These are phyloP conservation scores for Cryptus armator DNA, from an alignment of 2,888 invertebrate genomes.

Conservation along the genomic window DNA sequence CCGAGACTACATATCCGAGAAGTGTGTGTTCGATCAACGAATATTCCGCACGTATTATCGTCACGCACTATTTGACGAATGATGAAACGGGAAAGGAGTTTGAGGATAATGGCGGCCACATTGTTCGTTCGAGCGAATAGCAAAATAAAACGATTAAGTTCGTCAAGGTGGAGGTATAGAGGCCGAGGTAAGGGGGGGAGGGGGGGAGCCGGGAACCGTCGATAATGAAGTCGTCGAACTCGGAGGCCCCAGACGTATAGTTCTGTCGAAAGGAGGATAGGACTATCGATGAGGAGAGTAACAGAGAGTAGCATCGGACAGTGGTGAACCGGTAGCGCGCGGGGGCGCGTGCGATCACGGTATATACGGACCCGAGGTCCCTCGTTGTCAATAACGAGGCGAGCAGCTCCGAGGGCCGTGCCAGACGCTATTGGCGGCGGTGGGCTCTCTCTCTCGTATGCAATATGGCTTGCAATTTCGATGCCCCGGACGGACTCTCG, in stretches of 20 bases:
- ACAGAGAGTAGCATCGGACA: slow-evolving; percentile 24
- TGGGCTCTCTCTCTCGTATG: slow-evolving; percentile 74
- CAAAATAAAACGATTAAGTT: slow-evolving; percentile 62
- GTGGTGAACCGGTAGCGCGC: slow-evolving; percentile 35
- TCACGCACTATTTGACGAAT: slow-evolving; percentile 54
- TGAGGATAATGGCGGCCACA: slow-evolving; percentile 42
- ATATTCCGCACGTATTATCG: slow-evolving; percentile 11
- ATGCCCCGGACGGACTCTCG: slow-evolving; percentile 77
- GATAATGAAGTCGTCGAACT: slow-evolving; percentile 68
- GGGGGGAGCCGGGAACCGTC: slow-evolving; percentile 37
- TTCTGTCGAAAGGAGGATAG: slow-evolving; percentile 51
- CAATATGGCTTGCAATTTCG: slow-evolving; percentile 82
- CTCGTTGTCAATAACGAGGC: slow-evolving; percentile 70
- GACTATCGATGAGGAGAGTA: slow-evolving; percentile 50
- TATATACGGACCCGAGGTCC: slow-evolving; percentile 60
- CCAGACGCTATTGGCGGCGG: slow-evolving; percentile 70
- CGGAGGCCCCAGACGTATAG: slow-evolving; percentile 22
- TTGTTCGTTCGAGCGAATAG: slow-evolving; percentile 62
- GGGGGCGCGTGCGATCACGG: slow-evolving; percentile 56
- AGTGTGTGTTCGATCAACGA: neutral
- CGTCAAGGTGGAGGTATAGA: slow-evolving; percentile 6
- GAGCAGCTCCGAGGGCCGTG: slow-evolving; percentile 67
- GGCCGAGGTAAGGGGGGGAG: slow-evolving; percentile 16
- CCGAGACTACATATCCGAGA: neutral
- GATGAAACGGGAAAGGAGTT: slow-evolving; percentile 26